phyloP scores from a whole-genome alignment of 1,140 invertebrate species.

The Popillia japonica region DNA sequence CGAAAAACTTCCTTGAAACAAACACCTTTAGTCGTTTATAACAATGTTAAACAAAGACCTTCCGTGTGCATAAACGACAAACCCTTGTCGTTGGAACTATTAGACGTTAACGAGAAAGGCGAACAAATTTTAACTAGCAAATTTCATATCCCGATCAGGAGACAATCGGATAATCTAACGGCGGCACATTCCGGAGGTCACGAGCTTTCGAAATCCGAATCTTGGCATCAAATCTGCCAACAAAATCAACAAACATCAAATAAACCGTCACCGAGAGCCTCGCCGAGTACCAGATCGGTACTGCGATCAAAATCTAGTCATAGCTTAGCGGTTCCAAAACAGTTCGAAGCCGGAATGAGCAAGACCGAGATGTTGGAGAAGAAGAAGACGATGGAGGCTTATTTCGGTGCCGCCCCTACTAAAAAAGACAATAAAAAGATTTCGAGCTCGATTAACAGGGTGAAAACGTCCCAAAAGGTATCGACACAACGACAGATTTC shows the following conservation, averaged over 20 bases:
- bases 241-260: conserved; percentile 58
- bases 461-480: conserved; percentile 62
- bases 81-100: conserved; percentile 50
- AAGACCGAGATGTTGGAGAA: conserved; percentile 77
- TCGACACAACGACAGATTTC: conserved; percentile 60
- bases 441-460: conserved; percentile 60
- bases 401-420: conserved; percentile 64
- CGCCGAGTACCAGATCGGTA: conserved; percentile 59
- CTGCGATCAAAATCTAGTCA: conserved; percentile 78
- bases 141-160: conserved; percentile 59
- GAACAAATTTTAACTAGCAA: conserved; percentile 61
- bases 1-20: conserved; percentile 16
- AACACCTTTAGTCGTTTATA: conserved; percentile 11
- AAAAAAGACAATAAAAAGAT: conserved; percentile 39
- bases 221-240: conserved; percentile 75
- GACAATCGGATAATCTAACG: conserved; percentile 56
- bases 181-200: conserved; percentile 45
- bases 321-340: conserved; percentile 73
- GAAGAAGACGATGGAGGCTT: conserved; percentile 81
- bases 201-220: conserved; percentile 77
- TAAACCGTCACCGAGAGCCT: conserved; percentile 55
- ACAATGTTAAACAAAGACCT: conserved; percentile 36
- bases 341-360: conserved; percentile 80
- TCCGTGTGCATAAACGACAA: conserved; percentile 47
- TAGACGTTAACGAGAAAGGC: conserved; percentile 57